These are phyloP conservation scores for Orbicella faveolata DNA, from an alignment of 64 coral and sea anemone species.

Conservation along the genomic window DNA sequence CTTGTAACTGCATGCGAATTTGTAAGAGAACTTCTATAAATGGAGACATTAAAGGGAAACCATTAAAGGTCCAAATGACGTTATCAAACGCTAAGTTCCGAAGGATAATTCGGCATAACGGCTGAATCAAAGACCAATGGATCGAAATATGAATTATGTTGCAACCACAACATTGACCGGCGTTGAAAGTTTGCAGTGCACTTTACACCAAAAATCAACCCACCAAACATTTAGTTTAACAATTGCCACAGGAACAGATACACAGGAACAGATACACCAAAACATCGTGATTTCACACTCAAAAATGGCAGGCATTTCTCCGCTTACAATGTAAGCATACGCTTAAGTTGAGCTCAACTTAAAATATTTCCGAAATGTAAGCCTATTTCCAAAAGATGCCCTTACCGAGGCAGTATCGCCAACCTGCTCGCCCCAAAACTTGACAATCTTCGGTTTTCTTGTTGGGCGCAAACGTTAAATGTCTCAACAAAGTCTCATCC, in stretches of 20 bases:
- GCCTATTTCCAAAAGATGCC: neutral
- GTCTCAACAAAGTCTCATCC: slow-evolving; percentile 29
- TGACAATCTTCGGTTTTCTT: neutral
- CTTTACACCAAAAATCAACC: neutral
- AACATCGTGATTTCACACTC: slow-evolving; percentile 5
- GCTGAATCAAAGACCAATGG: neutral
- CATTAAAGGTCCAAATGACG: neutral
- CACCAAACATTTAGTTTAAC: neutral
- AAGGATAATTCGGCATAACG: neutral
- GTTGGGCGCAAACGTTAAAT: neutral
- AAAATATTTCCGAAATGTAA: slow-evolving; percentile 14
- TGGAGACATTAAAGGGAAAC: neutral
- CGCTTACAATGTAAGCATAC: neutral
- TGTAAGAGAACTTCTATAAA: slow-evolving; percentile 10
- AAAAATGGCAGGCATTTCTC: slow-evolving; percentile 21
- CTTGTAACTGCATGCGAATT: neutral
- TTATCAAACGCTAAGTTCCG: neutral
- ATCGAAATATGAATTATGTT: neutral
- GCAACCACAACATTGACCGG: neutral
- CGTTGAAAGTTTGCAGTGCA: no score
- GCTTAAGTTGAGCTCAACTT: neutral
- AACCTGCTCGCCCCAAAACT: slow-evolving; percentile 13
- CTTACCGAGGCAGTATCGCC: slow-evolving; percentile 24
- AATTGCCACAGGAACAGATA: neutral
- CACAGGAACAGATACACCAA: neutral